Evolutionary conservation across 2,888 invertebrate genomes (phyloP).

Genomic region (Fragum sueziense): DNA sequence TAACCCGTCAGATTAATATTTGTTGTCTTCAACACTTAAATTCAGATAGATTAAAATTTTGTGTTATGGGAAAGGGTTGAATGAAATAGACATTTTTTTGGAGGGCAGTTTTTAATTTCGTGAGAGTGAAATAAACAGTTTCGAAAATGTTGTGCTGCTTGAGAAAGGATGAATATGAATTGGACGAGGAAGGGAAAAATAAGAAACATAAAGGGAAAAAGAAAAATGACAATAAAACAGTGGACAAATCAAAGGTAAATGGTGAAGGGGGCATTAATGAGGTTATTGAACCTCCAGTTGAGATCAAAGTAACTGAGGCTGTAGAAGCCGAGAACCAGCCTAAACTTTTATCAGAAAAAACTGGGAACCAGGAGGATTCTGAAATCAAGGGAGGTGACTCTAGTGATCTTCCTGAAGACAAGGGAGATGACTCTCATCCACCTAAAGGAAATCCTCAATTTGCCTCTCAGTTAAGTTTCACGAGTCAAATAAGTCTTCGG

Average conservation of each 20-base stretch:
- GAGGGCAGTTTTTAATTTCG: no score
- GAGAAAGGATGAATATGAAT: constrained; percentile 26
- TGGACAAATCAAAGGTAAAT: background rate
- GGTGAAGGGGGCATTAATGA: background rate
- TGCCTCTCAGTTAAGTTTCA: constrained; percentile 41
- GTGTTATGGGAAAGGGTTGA: no score
- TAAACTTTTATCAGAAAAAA: background rate
- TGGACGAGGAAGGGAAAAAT: constrained; percentile 12
- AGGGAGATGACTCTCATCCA: constrained; percentile 13
- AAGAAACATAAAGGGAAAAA: constrained; percentile 11
- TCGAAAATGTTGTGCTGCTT: constrained; percentile 54
- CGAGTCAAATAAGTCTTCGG: constrained; percentile 38
- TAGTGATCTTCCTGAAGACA: constrained; percentile 18
- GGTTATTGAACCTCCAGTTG: constrained; percentile 29
- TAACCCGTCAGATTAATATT: no score
- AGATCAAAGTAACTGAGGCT: constrained; percentile 42
- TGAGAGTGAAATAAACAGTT: background rate
- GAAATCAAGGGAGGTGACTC: constrained; percentile 16
- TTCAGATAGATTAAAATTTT: no score
- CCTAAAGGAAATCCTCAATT: background rate
- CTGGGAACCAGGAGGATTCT: constrained; percentile 34
- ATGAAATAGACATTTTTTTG: no score
- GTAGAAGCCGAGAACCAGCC: constrained; percentile 22
- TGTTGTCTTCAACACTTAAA: no score
- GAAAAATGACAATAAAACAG: constrained; percentile 1